A percentile compares a stretch with the other conserved stretches of the same genome.
Conservation (phyloP, 2,888 invertebrate species). For the Ophion slaviceki region DNA sequence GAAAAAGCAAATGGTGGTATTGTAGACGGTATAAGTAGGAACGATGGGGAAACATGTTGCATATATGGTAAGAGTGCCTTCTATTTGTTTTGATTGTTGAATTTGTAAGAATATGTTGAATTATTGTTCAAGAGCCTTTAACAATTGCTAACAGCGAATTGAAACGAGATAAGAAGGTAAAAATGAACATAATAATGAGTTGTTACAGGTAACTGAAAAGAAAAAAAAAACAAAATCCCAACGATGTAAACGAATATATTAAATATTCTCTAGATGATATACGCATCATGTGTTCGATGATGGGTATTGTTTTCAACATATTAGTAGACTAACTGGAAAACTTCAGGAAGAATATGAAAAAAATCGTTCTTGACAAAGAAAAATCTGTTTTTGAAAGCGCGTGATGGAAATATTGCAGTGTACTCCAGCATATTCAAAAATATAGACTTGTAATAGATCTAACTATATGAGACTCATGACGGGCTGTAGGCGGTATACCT, state of each 20-base stretch:
- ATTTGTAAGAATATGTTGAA: slow-evolving; percentile 82
- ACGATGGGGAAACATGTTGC: slow-evolving; percentile 5
- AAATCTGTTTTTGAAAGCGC: background rate
- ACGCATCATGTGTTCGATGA: slow-evolving; percentile 31
- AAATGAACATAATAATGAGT: slow-evolving; percentile 1
- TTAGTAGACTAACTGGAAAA: background rate
- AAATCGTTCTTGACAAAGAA: slow-evolving; percentile 4
- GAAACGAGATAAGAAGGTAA: slow-evolving; percentile 43
- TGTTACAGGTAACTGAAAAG: slow-evolving; percentile 7
- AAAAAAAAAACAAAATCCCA: background rate
- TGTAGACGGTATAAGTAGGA: slow-evolving; percentile 14
- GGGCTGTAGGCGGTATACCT: too few relatives aligned
- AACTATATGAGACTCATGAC: too few relatives aligned
- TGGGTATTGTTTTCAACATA: slow-evolving; percentile 28
- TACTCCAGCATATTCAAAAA: too few relatives aligned
- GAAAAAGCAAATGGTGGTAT: slow-evolving; percentile 1
- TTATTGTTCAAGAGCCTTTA: slow-evolving; percentile 83
- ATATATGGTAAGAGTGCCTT: slow-evolving; percentile 81
- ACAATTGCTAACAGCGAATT: slow-evolving; percentile 69
- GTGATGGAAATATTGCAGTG: background rate
- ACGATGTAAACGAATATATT: slow-evolving; percentile 10
- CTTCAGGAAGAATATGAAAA: background rate
- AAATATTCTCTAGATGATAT: slow-evolving; percentile 27
- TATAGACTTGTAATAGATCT: too few relatives aligned
- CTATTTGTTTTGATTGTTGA: slow-evolving; percentile 82